A percentile compares a stretch with the other conserved stretches of the same genome.
phyloP scores from a whole-genome alignment of 2,797 vertebrate species.

The Coracias cyanogaster region DNA sequence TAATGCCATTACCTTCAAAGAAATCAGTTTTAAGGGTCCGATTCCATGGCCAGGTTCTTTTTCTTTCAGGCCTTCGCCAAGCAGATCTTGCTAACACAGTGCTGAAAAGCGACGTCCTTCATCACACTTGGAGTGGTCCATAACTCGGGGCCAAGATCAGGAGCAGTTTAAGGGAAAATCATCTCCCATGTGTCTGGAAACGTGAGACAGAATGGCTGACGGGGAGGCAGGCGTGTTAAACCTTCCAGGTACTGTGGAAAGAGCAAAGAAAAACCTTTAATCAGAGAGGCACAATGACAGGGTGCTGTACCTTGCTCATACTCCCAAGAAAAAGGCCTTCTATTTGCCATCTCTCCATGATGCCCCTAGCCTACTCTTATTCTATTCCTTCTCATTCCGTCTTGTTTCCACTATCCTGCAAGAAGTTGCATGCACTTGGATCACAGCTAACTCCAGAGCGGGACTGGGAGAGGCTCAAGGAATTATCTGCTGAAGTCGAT shows the following conservation, averaged over 20 bases:
- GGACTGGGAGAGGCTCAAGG: background rate
- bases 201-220: background rate
- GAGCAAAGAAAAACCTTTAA: background rate
- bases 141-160: background rate
- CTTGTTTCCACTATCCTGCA: background rate
- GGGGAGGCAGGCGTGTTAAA: background rate
- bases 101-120: background rate
- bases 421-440: background rate
- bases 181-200: background rate
- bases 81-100: background rate
- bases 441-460: background rate
- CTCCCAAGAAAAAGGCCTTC: background rate
- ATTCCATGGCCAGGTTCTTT: background rate
- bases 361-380: background rate
- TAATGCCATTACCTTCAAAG: slow-evolving; percentile 15
- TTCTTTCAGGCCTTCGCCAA: background rate
- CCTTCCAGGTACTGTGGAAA: background rate
- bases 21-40: background rate
- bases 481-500: background rate
- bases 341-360: background rate
- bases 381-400: background rate
- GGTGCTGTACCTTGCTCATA: background rate
- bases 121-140: background rate
- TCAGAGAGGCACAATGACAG: background rate
- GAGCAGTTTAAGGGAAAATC: background rate